These are phyloP conservation scores for Rhabdophis nuchalis DNA, from an alignment of 2,797 vertebrate genomes.

Conservation along the genomic window DNA sequence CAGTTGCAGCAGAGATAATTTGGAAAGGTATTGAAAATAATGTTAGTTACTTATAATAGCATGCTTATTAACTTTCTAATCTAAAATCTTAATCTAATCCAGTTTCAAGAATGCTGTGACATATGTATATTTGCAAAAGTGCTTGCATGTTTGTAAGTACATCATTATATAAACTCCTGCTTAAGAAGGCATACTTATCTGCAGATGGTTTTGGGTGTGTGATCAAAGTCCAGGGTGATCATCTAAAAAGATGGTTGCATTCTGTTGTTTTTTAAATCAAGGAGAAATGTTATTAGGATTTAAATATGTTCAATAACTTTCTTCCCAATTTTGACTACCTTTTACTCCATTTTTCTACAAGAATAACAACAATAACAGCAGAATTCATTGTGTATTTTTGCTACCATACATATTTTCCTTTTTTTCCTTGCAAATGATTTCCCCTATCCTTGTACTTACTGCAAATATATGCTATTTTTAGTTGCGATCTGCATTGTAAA, in stretches of 20 bases:
- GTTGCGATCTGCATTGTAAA: not conserved
- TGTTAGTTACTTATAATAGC: conserved; percentile 49
- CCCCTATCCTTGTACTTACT: not conserved
- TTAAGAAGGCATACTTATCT: not conserved
- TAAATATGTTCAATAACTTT: not conserved
- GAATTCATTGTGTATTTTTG: not conserved
- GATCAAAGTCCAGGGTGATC: not conserved
- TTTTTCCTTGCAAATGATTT: not conserved
- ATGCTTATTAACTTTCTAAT: conserved; percentile 51
- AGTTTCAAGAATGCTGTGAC: conserved; percentile 53
- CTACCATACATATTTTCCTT: not conserved
- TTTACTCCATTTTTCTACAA: not conserved
- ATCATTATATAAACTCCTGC: too few species aligned
- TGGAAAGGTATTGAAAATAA: conserved; percentile 51
- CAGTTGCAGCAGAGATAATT: conserved; percentile 59
- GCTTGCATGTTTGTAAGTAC: not conserved
- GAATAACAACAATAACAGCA: not conserved
- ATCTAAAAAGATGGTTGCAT: not conserved
- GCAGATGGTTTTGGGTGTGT: not conserved
- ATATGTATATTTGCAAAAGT: not conserved
- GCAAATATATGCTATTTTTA: not conserved
- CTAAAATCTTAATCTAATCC: conserved; percentile 48
- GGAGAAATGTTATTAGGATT: not conserved
- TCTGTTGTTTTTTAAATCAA: not conserved
- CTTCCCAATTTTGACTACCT: not conserved